A percentile compares a stretch with the other conserved stretches of the same genome.
Evolutionary conservation across 2,797 vertebrate species (phyloP).

Genomic region (Peromyscus melanophrys): DNA sequence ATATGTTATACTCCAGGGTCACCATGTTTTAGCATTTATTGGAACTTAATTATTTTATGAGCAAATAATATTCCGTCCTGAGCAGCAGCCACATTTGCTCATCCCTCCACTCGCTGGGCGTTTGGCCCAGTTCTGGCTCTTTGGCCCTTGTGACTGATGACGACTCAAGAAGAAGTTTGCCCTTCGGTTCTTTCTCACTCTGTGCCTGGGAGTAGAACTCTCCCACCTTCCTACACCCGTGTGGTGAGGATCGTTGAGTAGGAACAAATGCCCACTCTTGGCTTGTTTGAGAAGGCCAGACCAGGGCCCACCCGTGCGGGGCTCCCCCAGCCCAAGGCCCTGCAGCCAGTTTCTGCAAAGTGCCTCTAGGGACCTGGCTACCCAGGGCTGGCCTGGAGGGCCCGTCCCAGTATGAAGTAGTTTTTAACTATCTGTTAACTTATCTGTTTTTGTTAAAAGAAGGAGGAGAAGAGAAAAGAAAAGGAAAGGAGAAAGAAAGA

Average conservation of each 20-base stretch:
- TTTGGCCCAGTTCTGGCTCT: neutral
- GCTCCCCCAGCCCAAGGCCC: neutral
- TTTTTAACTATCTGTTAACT: neutral
- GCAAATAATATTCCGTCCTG: neutral
- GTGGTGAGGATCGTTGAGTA: neutral
- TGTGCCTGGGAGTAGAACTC: neutral
- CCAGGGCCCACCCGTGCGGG: neutral
- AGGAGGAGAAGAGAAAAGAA: neutral
- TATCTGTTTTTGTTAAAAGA: neutral
- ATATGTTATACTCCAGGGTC: neutral
- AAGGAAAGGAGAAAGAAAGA: neutral
- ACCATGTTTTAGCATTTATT: neutral
- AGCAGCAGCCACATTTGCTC: neutral
- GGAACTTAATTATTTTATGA: neutral
- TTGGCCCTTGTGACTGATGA: neutral
- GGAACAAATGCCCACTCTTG: neutral
- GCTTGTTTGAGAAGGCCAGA: neutral
- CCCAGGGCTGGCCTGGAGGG: neutral
- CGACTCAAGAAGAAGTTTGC: neutral
- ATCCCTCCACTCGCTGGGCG: neutral
- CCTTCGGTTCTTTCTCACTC: neutral
- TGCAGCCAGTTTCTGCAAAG: neutral
- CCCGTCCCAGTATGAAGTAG: neutral
- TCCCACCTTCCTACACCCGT: neutral
- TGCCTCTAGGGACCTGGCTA: neutral